Percentiles rank a stretch among this genome's conserved stretches.
phyloP scores from a whole-genome alignment of 2,113 vertebrate genomes.

The Ceyx margarethae region DNA sequence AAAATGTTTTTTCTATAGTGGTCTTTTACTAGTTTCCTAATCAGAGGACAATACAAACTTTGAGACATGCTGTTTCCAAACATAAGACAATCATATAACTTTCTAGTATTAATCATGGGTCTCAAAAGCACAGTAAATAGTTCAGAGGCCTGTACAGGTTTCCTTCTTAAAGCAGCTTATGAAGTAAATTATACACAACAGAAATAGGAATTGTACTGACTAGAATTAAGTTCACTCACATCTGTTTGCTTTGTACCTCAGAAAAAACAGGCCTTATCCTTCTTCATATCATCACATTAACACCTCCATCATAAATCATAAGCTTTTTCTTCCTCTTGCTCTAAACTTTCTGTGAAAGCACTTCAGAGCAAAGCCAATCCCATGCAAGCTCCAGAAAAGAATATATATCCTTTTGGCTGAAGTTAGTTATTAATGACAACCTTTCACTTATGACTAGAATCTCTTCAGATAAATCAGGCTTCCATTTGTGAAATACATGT shows the following conservation, averaged over 20 bases:
- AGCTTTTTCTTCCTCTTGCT: neutral
- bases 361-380: neutral
- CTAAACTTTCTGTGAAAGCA: neutral
- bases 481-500: neutral
- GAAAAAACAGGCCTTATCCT: neutral
- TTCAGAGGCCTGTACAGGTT: neutral
- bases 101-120: neutral
- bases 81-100: neutral
- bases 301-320: neutral
- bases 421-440: neutral
- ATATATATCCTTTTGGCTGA: neutral
- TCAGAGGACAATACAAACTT: neutral
- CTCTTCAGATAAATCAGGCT: neutral
- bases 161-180: neutral
- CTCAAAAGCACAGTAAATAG: neutral
- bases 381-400: neutral
- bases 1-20: neutral
- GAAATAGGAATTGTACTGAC: neutral
- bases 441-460: neutral
- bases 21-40: neutral
- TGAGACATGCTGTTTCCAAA: neutral
- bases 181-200: neutral
- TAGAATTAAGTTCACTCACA: neutral
- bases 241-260: neutral
- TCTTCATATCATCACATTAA: neutral